These are phyloP conservation scores for Sturnira hondurensis DNA, from an alignment of 2,113 vertebrate species.

Conservation along the genomic window DNA sequence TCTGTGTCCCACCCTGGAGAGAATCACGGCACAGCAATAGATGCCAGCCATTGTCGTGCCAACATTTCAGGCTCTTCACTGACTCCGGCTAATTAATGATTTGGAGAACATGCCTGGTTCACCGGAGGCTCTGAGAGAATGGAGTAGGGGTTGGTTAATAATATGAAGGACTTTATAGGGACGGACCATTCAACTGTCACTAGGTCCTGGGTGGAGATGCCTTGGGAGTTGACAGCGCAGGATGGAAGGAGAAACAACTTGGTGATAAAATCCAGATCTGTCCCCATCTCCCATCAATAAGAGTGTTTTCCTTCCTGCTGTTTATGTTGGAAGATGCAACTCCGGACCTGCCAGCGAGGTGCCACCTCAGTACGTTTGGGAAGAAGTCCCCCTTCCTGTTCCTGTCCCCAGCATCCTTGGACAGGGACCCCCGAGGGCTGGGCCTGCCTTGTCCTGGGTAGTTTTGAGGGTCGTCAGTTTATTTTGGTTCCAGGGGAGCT, in stretches of 20 bases:
- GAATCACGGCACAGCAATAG: background rate
- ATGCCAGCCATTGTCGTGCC: background rate
- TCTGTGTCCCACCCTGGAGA: background rate
- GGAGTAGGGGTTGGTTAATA: background rate
- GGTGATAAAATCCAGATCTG: background rate
- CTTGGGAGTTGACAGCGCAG: background rate
- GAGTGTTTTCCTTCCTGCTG: background rate
- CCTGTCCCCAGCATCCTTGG: background rate
- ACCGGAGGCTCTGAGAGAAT: background rate
- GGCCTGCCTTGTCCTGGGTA: fast-evolving
- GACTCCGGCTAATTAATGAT: conserved; percentile 32
- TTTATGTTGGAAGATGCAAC: background rate
- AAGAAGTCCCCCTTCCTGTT: background rate
- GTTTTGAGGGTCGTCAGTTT: background rate
- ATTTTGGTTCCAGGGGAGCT: background rate
- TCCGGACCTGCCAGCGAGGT: fast-evolving
- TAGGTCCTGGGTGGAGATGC: background rate
- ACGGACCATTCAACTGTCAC: fast-evolving
- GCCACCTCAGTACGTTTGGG: background rate
- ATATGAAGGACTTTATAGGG: background rate
- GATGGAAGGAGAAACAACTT: background rate
- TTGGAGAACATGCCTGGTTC: background rate
- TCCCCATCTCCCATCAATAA: fast-evolving
- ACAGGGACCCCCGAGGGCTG: fast-evolving
- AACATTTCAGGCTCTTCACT: background rate